A percentile compares a stretch with the other conserved stretches of the same genome.
These are phyloP conservation scores for Pseudococcus viburni DNA, from an alignment of 2,888 invertebrate genomes.

Conservation along the genomic window DNA sequence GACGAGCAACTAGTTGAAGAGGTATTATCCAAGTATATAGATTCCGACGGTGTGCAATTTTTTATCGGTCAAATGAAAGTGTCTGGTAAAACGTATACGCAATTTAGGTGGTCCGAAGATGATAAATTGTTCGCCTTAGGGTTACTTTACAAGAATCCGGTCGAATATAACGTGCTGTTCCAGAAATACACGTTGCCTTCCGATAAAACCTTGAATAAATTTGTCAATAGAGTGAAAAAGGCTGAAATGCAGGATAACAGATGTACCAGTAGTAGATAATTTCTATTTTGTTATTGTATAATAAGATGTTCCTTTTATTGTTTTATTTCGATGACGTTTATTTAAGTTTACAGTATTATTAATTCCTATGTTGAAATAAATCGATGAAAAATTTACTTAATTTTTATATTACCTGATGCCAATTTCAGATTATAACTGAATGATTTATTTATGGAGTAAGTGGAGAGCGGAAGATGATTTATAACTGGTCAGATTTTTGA, in stretches of 20 bases:
- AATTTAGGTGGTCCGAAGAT: conserved; percentile 63
- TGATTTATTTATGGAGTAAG: too few relatives aligned
- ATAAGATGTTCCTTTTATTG: background rate
- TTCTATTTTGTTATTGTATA: background rate
- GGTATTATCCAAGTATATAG: conserved; percentile 57
- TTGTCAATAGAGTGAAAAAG: conserved; percentile 58
- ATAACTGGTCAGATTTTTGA: too few relatives aligned
- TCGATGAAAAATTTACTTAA: background rate
- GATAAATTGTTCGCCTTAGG: conserved; percentile 64
- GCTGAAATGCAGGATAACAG: conserved; percentile 41
- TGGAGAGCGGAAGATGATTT: too few relatives aligned
- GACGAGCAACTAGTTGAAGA: conserved; percentile 59
- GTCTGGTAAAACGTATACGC: conserved; percentile 61
- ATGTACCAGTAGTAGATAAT: background rate
- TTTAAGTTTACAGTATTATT: background rate
- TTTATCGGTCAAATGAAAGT: conserved; percentile 64
- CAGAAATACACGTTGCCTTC: conserved; percentile 61
- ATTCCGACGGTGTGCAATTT: conserved; percentile 60
- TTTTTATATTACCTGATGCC: too few relatives aligned
- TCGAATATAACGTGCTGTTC: conserved; percentile 58
- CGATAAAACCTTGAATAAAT: conserved; percentile 61
- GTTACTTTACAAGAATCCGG: conserved; percentile 60
- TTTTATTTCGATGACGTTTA: background rate
- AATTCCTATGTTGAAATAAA: background rate
- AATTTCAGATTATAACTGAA: too few relatives aligned